Base-by-base conservation (phyloP, 1,140 invertebrate genomes). In the Macrostomum lignano region DNA sequence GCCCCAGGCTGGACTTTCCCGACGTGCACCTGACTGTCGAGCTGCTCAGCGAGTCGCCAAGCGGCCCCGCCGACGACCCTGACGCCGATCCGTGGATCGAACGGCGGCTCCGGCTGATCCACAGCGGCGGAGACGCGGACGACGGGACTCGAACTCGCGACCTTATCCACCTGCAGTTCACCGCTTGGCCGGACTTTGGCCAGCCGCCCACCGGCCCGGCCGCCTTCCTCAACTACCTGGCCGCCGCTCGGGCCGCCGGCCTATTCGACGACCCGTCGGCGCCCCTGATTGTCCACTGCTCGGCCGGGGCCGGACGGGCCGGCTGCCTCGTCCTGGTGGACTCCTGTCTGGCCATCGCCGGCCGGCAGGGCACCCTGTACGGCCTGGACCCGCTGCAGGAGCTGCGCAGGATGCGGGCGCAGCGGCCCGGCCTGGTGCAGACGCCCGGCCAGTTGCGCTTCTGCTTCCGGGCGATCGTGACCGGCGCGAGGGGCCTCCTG, bases 121-220 rank as follows among this genome's bases (percentile, higher is more conserved):
- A n/a, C n/a, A n/a, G n/a, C n/a, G n/a, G n/a, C n/a, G n/a, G n/a
- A n/a, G n/a, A n/a, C n/a, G n/a, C n/a, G n/a, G n/a, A n/a, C n/a
- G n/a, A n/a, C n/a, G n/a, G n/a, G n/a, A n/a, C n/a, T n/a, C n/a
- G n/a, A n/a, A n/a, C n/a, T n/a, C n/a, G n/a, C n/a, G n/a, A n/a
- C n/a, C n/a, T n/a, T n/a, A n/a, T 74, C 36, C 82, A 93, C 52
- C 91, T 77, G 56, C 81, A 94, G 59, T 94, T 91, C 52, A 81
- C 70, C n/a, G 77, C 74, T 10, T 96, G 88, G 88, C 86, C 88
- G 9, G 88, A 96, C 62, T 94, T 93, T 61, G 82, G 82, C 9
- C 78, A 91, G 25, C 88, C 88, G 10, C 67, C 71, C 40, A 81
- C 74, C 31, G n/a, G n/a, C n/a, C 77, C 82, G 1, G 67, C 67